Conservation (phyloP, 2,888 invertebrate genomes). For the Drosophila colorata region DNA sequence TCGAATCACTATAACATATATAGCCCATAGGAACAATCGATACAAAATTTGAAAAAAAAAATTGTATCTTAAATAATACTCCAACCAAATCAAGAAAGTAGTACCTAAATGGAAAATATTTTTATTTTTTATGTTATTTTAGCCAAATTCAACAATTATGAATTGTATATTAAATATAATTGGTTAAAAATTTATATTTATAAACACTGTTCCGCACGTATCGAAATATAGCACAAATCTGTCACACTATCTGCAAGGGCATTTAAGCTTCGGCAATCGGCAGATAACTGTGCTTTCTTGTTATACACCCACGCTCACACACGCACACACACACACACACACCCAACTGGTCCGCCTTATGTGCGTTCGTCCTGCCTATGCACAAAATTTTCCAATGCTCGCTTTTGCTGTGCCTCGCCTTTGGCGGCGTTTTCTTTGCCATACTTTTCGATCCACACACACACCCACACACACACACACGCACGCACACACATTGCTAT, state of each 20-base stretch:
- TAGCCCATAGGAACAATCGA: no score
- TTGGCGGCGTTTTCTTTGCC: slow-evolving; percentile 76
- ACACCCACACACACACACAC: slow-evolving; percentile 20
- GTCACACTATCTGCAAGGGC: not conserved
- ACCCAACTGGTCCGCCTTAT: slow-evolving; percentile 19
- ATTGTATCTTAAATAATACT: no score
- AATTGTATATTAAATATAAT: no score
- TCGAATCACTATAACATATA: no score
- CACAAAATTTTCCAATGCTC: slow-evolving; percentile 61
- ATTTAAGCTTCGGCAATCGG: not conserved
- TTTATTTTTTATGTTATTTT: no score
- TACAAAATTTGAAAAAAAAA: no score
- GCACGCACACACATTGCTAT: not conserved
- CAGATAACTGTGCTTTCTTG: slow-evolving; percentile 1
- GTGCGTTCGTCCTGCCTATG: slow-evolving; percentile 20
- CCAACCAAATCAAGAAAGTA: no score
- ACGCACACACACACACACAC: not conserved
- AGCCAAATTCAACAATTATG: no score
- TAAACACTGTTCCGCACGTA: no score
- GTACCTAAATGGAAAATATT: no score
- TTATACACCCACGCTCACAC: not conserved
- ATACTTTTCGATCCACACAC: slow-evolving; percentile 60
- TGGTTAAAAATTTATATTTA: no score
- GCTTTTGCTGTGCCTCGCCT: slow-evolving; percentile 50
- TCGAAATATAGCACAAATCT: no score